These are phyloP conservation scores for Phyllotreta cruciferae DNA, from an alignment of 2,888 invertebrate species.

Conservation along the genomic window DNA sequence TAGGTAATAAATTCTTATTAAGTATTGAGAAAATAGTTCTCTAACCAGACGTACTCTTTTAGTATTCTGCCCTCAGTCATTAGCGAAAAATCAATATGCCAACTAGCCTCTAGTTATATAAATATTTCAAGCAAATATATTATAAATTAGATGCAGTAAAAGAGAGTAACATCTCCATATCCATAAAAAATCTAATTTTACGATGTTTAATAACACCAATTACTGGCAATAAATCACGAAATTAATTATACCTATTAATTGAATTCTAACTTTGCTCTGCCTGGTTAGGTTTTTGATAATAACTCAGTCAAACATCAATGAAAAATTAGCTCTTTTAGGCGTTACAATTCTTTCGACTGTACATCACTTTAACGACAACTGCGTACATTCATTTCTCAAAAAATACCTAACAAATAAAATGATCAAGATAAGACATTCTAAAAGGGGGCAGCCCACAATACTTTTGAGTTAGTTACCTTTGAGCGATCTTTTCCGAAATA, in stretches of 20 bases:
- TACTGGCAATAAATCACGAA: no score
- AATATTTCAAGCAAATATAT: constrained; percentile 24
- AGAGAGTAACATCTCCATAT: neutral
- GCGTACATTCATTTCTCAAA: constrained; percentile 56
- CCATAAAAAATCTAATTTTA: neutral
- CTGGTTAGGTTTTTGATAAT: no score
- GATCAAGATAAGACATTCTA: constrained; percentile 58
- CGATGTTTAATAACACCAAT: no score
- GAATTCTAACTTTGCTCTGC: no score
- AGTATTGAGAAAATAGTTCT: constrained; percentile 3
- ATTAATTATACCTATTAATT: no score
- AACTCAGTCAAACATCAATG: no score
- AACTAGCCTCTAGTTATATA: constrained; percentile 11
- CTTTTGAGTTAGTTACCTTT: constrained; percentile 79
- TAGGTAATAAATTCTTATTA: neutral
- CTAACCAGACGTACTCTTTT: no score
- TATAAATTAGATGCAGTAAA: constrained; percentile 6
- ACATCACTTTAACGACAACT: constrained; percentile 40
- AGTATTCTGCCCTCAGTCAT: neutral
- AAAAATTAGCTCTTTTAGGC: no score
- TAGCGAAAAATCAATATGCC: constrained; percentile 3
- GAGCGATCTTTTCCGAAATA: constrained; percentile 97
- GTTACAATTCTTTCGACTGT: constrained; percentile 18
- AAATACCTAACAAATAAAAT: constrained; percentile 51
- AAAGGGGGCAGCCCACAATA: constrained; percentile 62